These are phyloP conservation scores for Colistium nudipinnis DNA, from an alignment of 2,113 vertebrate species.

Conservation along the genomic window DNA sequence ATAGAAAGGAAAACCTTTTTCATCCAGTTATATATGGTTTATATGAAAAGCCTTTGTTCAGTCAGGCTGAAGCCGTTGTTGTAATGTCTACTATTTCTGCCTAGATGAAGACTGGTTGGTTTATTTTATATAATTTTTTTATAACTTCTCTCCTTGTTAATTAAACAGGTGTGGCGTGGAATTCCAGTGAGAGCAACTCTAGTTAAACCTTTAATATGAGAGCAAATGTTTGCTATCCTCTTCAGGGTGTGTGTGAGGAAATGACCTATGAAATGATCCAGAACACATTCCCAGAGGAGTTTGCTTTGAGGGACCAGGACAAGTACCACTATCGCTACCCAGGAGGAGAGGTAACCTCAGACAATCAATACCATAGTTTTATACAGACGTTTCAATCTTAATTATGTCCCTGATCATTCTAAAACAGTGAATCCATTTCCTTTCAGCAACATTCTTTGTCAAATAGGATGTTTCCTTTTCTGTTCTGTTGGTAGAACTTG, in stretches of 20 bases:
- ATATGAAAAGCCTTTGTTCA: too few relatives aligned
- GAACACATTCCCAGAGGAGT: slow-evolving; percentile 91
- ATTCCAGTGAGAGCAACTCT: not conserved
- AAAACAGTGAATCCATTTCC: not conserved
- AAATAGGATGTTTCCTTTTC: not conserved
- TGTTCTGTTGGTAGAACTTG: not conserved
- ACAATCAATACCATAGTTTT: not conserved
- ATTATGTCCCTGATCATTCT: not conserved
- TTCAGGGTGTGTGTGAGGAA: slow-evolving; percentile 95
- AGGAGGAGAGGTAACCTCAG: slow-evolving; percentile 89
- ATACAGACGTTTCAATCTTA: not conserved
- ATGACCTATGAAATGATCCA: slow-evolving; percentile 96
- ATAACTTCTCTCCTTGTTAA: too few relatives aligned
- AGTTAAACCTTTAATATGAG: too few relatives aligned
- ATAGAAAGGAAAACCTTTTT: too few relatives aligned
- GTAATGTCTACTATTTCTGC: too few relatives aligned
- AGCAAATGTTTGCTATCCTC: not conserved
- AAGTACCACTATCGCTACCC: slow-evolving; percentile 98
- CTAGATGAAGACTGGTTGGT: too few relatives aligned
- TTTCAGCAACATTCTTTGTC: not conserved
- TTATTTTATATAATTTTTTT: too few relatives aligned
- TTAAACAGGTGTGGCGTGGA: not conserved
- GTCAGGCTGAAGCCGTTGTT: too few relatives aligned
- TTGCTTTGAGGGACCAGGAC: slow-evolving; percentile 94
- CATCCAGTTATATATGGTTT: too few relatives aligned